A percentile compares a stretch with the other conserved stretches of the same genome.
phyloP scores from a whole-genome alignment of 2,888 invertebrate genomes.

The Athalia rosae region DNA sequence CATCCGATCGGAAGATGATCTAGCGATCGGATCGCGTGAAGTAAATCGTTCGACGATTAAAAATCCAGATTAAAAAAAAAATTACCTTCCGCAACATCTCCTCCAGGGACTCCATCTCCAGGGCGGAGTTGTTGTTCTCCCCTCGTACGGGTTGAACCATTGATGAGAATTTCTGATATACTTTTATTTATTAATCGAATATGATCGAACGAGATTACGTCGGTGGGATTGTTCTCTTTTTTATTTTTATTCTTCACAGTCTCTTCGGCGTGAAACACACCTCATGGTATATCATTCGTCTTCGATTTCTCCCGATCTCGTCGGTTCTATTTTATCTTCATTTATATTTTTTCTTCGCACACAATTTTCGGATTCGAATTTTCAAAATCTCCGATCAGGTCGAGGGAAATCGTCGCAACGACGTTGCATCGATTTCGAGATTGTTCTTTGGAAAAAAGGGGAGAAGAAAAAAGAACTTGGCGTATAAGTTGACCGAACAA shows the following conservation, averaged over 20 bases:
- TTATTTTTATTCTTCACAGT: background rate
- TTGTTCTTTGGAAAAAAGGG: no score
- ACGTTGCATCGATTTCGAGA: background rate
- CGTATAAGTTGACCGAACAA: slow-evolving; percentile 11
- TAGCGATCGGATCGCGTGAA: background rate
- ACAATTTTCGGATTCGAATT: no score
- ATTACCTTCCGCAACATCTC: slow-evolving; percentile 87
- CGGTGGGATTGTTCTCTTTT: background rate
- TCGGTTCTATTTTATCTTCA: background rate
- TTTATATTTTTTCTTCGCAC: background rate
- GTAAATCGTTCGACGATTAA: background rate
- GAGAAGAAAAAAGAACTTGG: background rate
- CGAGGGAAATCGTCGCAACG: no score
- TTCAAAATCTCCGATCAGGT: no score
- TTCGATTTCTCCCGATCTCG: no score
- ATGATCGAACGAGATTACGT: no score
- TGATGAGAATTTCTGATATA: slow-evolving; percentile 28
- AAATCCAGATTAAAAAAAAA: background rate
- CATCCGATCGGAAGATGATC: no score
- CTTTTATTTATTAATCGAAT: no score
- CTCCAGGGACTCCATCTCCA: slow-evolving; percentile 86
- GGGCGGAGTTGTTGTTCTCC: slow-evolving; percentile 77
- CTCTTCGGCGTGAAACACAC: no score
- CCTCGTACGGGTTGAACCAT: slow-evolving; percentile 71
- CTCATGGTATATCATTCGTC: no score